Evolutionary conservation across 2,113 vertebrate genomes (phyloP), one percentile per base, ranked within the genome.

Genomic region (Fulmarus glacialis): DNA sequence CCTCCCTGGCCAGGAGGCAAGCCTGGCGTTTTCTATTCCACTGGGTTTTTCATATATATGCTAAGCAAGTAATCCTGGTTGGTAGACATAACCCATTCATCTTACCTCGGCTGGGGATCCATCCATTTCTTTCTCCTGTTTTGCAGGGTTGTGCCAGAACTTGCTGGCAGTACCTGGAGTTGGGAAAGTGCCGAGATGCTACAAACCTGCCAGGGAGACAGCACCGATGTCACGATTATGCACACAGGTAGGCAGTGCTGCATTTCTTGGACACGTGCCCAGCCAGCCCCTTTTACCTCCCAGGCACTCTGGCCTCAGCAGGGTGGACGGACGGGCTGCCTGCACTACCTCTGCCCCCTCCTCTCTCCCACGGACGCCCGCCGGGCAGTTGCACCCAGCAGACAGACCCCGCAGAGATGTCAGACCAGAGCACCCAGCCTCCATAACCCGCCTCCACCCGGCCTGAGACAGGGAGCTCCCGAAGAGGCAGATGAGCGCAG

Each of bases 41-140:
- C 58, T 55, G 48, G 34, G 22, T 34, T 90, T 88, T 95, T 89
- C 93, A 87, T 64, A 53, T 42, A 26, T 42, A n/a, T 38, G 64
- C 91, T 91, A 93, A 96, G 87, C 75, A 87, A 84, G 62, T 56
- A 70, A 87, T 47, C 23, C 89, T 82, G 75, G 64, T 84, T 77
- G 52, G 53, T 34, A 70, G 42, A 55, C 38, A 43, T 38, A 87
- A 55, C 55, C 63, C 87, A 60, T 94, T 82, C 87, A 82, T 93
- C 79, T 93, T 53, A 42, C 4, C 3, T 0, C 2, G 1, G 40
- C 50, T 67, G 38, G 62, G 48, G 18, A 80, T 38, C 72, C 86
- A 50, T 80, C 58, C 43, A 23, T 84, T 87, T 58, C 74, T 55
- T 66, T 48, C 72, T 67, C 36, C 63, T 82, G 45, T 56, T 80